Evolutionary conservation across 1,140 invertebrate genomes (phyloP), one percentile per base, ranked within the genome.

Genomic region (Ericerus pela): DNA sequence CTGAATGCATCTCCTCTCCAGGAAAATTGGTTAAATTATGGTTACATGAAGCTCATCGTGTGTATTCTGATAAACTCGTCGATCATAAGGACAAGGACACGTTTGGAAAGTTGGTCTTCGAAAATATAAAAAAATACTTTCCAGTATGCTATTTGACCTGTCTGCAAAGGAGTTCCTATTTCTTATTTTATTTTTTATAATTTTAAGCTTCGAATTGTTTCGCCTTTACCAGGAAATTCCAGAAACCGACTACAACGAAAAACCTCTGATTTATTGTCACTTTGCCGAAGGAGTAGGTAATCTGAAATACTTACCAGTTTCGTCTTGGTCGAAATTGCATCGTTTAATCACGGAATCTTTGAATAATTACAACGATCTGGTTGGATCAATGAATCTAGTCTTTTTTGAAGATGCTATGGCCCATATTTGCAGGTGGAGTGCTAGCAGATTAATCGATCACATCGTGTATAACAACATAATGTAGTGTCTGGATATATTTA

Each of bases 391-490:
- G 88, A 93, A 95, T 71, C 73, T 97, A 6, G 92, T 97, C 6
- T 75, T 97, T 2, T 97, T 97, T 67, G 88, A 95, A 66, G 92
- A 96, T 68, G 92, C 93, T 2, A 91, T 96, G 81, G 76, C 79
- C 58, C 90, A 95, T 66, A 80, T 95, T 24, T 91, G 85, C 69
- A 74, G 76, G 76, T 76, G 63, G 38, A 18, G 38, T 20, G 27
- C 26, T 28, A 18, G 18, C 30, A n/a, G n/a, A n/a, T n/a, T n/a
- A n/a, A n/a, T n/a, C n/a, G n/a, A n/a, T n/a, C n/a, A n/a, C n/a
- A n/a, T n/a, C n/a, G n/a, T n/a, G n/a, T n/a, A n/a, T n/a, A 47
- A 47, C 20, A 47, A 10, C 10, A 47, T 11, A 24, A 53, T 12
- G 24, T 10, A 22, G 12, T 43, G 38, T 18, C 10, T 51, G 10